A percentile compares a stretch with the other conserved stretches of the same genome.
Evolutionary conservation across 2,888 invertebrate genomes (phyloP).

Genomic region (Zele albiditarsus): DNA sequence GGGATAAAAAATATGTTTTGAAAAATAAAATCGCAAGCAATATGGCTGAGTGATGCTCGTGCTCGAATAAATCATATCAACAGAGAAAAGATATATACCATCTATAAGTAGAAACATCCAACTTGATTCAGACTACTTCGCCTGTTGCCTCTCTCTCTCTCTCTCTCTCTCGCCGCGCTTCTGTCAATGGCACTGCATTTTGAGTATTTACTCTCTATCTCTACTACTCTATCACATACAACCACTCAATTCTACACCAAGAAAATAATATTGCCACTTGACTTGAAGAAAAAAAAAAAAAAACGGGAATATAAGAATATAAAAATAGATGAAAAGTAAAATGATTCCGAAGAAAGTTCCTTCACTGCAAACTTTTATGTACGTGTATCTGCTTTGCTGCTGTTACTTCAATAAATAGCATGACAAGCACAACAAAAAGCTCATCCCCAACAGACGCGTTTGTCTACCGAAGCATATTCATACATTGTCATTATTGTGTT

Average conservation of each 20-base stretch:
- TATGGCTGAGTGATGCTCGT: background rate
- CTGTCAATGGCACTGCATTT: constrained; percentile 17
- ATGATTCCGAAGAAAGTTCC: background rate
- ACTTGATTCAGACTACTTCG: constrained; percentile 34
- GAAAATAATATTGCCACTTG: background rate
- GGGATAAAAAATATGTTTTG: too few relatives aligned
- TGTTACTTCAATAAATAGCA: background rate
- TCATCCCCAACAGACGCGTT: background rate
- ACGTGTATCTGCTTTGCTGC: background rate
- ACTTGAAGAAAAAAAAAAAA: background rate
- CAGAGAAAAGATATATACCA: background rate
- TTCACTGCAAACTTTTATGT: background rate
- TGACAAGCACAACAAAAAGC: background rate
- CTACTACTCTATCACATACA: background rate
- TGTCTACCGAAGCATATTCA: background rate
- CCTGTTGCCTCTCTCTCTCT: constrained; percentile 28
- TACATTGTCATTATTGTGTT: background rate
- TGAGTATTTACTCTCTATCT: constrained; percentile 3
- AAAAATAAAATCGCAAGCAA: background rate
- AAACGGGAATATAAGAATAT: background rate
- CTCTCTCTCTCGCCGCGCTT: too few relatives aligned
- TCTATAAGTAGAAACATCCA: constrained; percentile 17
- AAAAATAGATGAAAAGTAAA: background rate
- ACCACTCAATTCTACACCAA: background rate
- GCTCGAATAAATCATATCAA: constrained; percentile 22